Evolutionary conservation across 2,113 vertebrate genomes (phyloP).

Genomic region (Pteruthius melanotis): DNA sequence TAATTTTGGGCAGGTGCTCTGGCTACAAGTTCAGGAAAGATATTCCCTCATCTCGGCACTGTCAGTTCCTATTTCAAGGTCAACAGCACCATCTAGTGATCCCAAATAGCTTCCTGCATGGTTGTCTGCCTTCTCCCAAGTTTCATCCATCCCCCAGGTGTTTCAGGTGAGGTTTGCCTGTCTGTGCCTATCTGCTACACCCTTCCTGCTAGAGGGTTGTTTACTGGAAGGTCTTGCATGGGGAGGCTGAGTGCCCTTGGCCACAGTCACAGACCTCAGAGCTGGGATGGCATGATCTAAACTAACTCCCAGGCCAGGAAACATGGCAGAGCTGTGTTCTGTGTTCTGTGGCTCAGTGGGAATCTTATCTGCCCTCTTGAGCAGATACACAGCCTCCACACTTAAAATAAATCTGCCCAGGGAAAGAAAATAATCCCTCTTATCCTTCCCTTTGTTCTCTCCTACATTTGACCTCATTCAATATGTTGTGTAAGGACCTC

Average conservation of each 20-base stretch:
- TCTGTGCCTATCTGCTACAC: background rate
- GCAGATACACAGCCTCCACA: background rate
- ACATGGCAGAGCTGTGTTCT: background rate
- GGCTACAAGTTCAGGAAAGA: background rate
- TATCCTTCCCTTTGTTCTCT: background rate
- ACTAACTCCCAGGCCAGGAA: background rate
- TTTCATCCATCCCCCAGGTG: rapidly evolving
- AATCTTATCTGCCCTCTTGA: background rate
- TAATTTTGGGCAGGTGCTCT: background rate
- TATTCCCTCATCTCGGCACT: background rate
- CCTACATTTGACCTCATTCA: background rate
- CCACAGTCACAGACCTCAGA: background rate
- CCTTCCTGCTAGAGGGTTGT: background rate
- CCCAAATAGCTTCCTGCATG: background rate
- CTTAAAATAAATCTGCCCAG: background rate
- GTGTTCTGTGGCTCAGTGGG: background rate
- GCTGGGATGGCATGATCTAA: background rate
- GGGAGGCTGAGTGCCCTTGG: background rate
- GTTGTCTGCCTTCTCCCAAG: background rate
- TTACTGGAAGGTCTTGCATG: background rate
- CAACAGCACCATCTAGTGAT: constrained; percentile 54
- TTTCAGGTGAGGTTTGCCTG: background rate
- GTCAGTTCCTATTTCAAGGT: background rate
- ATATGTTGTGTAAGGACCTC: background rate
- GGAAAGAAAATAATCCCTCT: background rate